Evolutionary conservation across 1,140 invertebrate species (phyloP), one percentile per base, ranked within the genome.

Genomic region (Hyposmocoma kahamanoa): DNA sequence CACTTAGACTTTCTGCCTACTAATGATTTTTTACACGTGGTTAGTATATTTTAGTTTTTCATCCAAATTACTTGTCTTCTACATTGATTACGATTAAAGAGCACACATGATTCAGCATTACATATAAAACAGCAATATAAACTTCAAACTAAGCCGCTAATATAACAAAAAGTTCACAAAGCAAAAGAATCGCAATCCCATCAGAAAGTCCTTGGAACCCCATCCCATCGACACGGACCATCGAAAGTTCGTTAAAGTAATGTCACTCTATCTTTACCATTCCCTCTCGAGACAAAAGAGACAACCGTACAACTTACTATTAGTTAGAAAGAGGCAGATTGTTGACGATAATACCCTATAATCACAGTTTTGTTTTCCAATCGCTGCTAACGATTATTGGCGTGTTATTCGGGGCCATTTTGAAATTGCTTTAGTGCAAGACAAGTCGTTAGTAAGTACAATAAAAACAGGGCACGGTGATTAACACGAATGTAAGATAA

Each of bases 281-380:
- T 69, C 81, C 72, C 71, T 70, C 60, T 56, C 22, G 56, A 67
- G 59, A 62, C 51, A 48, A 70, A 54, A 58, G 77, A 70, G 65
- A 80, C 24, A 30, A 52, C 59, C 47, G 50, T 53, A 69, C 42
- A 47, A 46, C 51, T 41, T 20, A 42, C 34, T 32, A 42, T 30
- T 53, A 28, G 63, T 36, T 32, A 46, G 49, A 81, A 53, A 62
- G 67, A 45, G 74, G 75, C 42, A 30, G 53, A 52, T 47, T 43
- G 63, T 19, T 32, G 17, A 45, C 67, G 72, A 79, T 85, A 82
- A 82, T 82, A 64, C 77, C 78, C 59, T 72, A 80, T 87, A 87
- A 87, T 87, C 86, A 86, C 83, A 87, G 75, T 87, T 86, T 87
- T 87, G 86, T 87, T 87, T 87, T 87, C 86, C 86, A 86, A 87